These are phyloP conservation scores for Acanthochromis polyacanthus DNA, from an alignment of 2,113 vertebrate genomes.

Conservation along the genomic window DNA sequence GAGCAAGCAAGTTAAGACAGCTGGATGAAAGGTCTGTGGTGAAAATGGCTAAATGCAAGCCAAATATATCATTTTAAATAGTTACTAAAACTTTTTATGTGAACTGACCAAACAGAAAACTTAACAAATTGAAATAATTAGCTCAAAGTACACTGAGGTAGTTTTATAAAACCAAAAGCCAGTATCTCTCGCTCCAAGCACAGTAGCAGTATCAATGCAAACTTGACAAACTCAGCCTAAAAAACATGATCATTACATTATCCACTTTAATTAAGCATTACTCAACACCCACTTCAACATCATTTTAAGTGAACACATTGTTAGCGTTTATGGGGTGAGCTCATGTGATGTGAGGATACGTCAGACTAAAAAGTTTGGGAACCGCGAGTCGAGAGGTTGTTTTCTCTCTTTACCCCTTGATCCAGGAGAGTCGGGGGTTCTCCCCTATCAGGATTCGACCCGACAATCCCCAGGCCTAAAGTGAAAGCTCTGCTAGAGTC, in stretches of 20 bases:
- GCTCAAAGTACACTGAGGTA: not conserved
- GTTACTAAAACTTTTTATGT: not conserved
- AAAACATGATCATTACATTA: not conserved
- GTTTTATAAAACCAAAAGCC: not conserved
- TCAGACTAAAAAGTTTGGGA: not conserved
- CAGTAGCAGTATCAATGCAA: not conserved
- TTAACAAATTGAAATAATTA: not conserved
- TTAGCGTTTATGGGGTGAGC: not conserved
- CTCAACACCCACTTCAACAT: not conserved
- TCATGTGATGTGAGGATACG: constrained; percentile 1
- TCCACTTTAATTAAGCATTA: not conserved
- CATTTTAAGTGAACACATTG: not conserved
- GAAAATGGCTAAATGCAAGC: too few relatives aligned
- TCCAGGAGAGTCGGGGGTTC: constrained; percentile 13
- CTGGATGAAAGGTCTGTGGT: too few relatives aligned
- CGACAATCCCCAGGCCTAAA: constrained; percentile 55
- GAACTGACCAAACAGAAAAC: not conserved
- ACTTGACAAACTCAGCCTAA: not conserved
- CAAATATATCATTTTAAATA: too few relatives aligned
- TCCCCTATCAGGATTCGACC: constrained; percentile 59
- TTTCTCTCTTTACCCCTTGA: constrained; percentile 33
- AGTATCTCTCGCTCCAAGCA: not conserved
- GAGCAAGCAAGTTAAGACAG: too few relatives aligned
- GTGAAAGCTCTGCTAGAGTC: constrained; percentile 58
- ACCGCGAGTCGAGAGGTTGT: constrained; percentile 15